Percentiles rank a stretch among this genome's conserved stretches.
Conservation (phyloP, 2,113 vertebrate genomes). For the zebrafish (Danio rerio) region GRCz12tu NC_133198.1:3526501-3527000, state of each 20-base stretch:
- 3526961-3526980: neutral
- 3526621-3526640: constrained; percentile 7
- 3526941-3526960: neutral
- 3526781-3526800: constrained; percentile 28
- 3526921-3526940: neutral
- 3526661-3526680: constrained; percentile 12
- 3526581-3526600: constrained; percentile 75
- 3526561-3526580: constrained; percentile 68
- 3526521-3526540: constrained; percentile 17
- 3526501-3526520: neutral
- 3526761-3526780: constrained; percentile 5
- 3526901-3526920: neutral
- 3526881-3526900: neutral
- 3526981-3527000: constrained; percentile 38
- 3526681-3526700: neutral
- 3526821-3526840: neutral
- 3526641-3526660: neutral
- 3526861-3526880: neutral
- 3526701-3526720: neutral
- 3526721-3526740: neutral
- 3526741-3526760: neutral
- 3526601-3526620: constrained; percentile 69
- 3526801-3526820: constrained; percentile 22
- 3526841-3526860: neutral
- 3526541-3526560: constrained; percentile 49